These are phyloP conservation scores for Hemiscyllium ocellatum DNA, from an alignment of 2,113 vertebrate genomes.

Conservation along the genomic window DNA sequence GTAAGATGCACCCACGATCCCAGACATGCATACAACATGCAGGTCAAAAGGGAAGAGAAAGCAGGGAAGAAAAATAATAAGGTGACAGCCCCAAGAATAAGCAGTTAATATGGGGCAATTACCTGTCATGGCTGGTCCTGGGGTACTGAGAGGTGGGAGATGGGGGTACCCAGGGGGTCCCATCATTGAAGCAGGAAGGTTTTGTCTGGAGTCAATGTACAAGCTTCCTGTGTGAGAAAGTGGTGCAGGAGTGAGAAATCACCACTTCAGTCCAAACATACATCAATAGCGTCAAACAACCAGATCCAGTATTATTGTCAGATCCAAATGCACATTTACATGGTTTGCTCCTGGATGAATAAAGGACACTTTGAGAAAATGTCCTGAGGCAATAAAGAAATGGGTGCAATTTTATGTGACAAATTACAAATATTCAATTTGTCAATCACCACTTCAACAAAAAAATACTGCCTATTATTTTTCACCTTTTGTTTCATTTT, in stretches of 20 bases:
- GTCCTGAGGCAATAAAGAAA: conserved; percentile 4
- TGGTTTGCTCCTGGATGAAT: background rate
- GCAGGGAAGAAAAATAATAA: background rate
- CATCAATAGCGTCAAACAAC: background rate
- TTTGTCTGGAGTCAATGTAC: conserved; percentile 78
- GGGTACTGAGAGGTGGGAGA: conserved; percentile 65
- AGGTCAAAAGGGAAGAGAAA: conserved; percentile 28
- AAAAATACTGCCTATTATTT: background rate
- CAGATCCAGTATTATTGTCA: conserved; percentile 21
- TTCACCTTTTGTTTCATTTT: background rate
- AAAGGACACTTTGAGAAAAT: background rate
- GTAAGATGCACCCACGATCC: conserved; percentile 27
- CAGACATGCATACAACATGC: conserved; percentile 36
- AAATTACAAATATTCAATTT: background rate
- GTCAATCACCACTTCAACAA: background rate
- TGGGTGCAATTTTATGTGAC: no score
- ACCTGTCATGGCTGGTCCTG: conserved; percentile 67
- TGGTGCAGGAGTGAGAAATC: conserved; percentile 40
- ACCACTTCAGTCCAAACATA: conserved; percentile 24
- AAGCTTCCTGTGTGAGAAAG: conserved; percentile 62
- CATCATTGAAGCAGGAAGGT: conserved; percentile 70
- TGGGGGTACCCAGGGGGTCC: conserved; percentile 72
- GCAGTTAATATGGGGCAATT: conserved; percentile 40
- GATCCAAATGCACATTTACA: conserved; percentile 7
- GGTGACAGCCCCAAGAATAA: background rate